These are phyloP conservation scores for Hybos culiciformis DNA, from an alignment of 2,888 invertebrate genomes.

Conservation along the genomic window DNA sequence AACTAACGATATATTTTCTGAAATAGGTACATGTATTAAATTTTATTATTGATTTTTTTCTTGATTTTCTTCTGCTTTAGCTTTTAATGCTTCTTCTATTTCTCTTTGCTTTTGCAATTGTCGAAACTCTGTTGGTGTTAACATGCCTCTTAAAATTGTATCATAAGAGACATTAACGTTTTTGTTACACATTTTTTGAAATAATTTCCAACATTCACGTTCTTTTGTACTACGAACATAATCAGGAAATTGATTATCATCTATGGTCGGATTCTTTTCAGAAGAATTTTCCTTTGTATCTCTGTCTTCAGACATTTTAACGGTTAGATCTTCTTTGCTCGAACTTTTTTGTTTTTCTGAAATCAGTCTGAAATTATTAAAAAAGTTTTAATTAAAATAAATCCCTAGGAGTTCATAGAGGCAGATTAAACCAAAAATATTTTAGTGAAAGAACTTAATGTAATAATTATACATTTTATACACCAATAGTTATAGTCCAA, in stretches of 20 bases:
- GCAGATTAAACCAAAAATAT: not conserved
- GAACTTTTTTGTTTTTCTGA: conserved; percentile 7
- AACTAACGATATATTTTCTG: too few relatives aligned
- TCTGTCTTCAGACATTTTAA: not conserved
- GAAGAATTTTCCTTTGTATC: not conserved
- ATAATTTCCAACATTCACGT: conserved; percentile 54
- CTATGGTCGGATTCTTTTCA: conserved; percentile 4
- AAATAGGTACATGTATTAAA: too few relatives aligned
- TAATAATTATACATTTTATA: not conserved
- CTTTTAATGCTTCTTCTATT: conserved; percentile 17
- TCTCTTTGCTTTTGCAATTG: conserved; percentile 38
- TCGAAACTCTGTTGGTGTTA: conserved; percentile 58
- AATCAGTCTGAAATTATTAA: not conserved
- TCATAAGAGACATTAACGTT: conserved; percentile 54
- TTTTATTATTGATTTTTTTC: too few relatives aligned
- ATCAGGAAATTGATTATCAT: conserved; percentile 32
- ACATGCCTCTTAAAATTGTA: conserved; percentile 53
- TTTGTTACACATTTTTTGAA: conserved; percentile 51
- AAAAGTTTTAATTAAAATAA: not conserved
- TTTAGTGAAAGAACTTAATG: not conserved
- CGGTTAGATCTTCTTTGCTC: conserved; percentile 11
- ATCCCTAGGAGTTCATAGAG: too few relatives aligned
- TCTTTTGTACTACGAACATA: conserved; percentile 42
- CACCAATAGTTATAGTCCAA: too few relatives aligned
- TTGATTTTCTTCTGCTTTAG: not conserved